A percentile compares a stretch with the other conserved stretches of the same genome.
Conservation (phyloP, 2,797 vertebrate genomes). For the Chelmon rostratus region DNA sequence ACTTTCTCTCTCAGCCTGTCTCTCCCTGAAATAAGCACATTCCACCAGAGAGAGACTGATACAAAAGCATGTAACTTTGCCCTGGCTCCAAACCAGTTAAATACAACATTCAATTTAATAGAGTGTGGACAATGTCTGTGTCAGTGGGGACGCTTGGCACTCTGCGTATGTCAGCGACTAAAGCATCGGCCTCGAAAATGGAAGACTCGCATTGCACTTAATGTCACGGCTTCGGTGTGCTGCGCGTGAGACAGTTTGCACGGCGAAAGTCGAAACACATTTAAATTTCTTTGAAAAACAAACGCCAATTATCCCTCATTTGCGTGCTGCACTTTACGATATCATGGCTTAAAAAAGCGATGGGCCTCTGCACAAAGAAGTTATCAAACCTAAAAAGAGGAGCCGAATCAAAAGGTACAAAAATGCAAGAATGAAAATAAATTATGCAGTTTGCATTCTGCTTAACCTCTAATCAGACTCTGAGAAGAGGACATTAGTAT, state of each 20-base stretch:
- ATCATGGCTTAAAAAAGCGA: conserved; percentile 55
- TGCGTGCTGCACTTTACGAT: conserved; percentile 56
- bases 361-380: conserved; percentile 69
- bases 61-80: conserved; percentile 72
- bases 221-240: background rate
- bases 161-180: conserved; percentile 54
- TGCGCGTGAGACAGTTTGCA: conserved; percentile 27
- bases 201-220: conserved; percentile 23
- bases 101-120: conserved; percentile 76
- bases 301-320: conserved; percentile 72
- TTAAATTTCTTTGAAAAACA: conserved; percentile 71
- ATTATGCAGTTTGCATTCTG: conserved; percentile 88
- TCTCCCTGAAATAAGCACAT: conserved; percentile 74
- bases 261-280: conserved; percentile 47
- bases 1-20: conserved; percentile 64
- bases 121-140: conserved; percentile 67
- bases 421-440: conserved; percentile 83
- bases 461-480: conserved; percentile 88
- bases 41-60: conserved; percentile 76
- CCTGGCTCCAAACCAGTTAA: conserved; percentile 76
- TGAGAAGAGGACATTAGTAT: conserved; percentile 87
- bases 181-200: conserved; percentile 37
- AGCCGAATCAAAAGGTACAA: conserved; percentile 79
- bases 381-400: conserved; percentile 69
- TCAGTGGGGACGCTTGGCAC: conserved; percentile 65